Evolutionary conservation across 2,888 invertebrate species (phyloP).

Genomic region (Dasysyrphus albostriatus): DNA sequence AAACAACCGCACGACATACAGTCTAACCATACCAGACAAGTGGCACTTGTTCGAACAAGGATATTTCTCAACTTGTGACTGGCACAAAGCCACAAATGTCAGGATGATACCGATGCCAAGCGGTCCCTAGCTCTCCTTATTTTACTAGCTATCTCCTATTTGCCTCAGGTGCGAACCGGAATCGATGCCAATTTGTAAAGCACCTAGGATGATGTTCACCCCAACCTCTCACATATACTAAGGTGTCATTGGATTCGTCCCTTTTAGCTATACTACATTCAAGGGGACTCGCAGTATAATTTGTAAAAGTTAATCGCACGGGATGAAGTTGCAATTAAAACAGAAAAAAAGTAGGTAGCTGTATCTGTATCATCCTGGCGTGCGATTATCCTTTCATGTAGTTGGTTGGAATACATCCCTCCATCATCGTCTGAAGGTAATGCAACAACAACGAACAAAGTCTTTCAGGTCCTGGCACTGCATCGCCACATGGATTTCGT

Average conservation of each 20-base stretch:
- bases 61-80: conserved; percentile 62
- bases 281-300: conserved; percentile 37
- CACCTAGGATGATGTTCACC: conserved; percentile 2
- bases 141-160: not conserved
- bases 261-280: not conserved
- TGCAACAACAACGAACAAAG: not conserved
- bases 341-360: not conserved
- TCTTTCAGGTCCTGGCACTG: conserved; percentile 45
- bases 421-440: conserved; percentile 7
- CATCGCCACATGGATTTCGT: conserved; percentile 52
- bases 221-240: not conserved
- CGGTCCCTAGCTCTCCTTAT: not conserved
- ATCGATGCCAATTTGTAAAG: conserved; percentile 66
- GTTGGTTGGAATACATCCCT: not conserved
- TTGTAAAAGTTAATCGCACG: conserved; percentile 64
- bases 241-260: conserved; percentile 4
- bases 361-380: conserved; percentile 24
- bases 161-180: conserved; percentile 54
- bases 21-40: conserved; percentile 32
- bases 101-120: conserved; percentile 20
- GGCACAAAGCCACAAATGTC: conserved; percentile 61
- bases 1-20: conserved; percentile 42
- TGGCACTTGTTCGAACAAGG: conserved; percentile 57
- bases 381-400: conserved; percentile 59
- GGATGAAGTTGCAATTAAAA: conserved; percentile 71